These are phyloP conservation scores for Spheniscus mendiculus DNA, from an alignment of 2,113 vertebrate genomes.

Conservation along the genomic window DNA sequence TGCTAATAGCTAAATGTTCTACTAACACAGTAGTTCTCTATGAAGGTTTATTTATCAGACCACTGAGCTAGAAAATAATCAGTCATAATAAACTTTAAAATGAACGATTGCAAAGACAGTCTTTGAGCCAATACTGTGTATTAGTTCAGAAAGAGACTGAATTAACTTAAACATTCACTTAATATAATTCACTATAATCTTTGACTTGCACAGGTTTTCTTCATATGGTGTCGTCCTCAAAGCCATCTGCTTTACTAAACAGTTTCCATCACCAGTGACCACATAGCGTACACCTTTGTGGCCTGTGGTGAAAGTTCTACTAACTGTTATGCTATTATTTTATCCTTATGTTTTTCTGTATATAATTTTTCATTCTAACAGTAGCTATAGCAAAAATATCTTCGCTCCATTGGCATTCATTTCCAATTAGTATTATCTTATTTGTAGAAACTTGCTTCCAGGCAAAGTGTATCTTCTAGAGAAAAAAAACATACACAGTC, in stretches of 20 bases:
- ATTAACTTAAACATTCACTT: not conserved
- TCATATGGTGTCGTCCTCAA: not conserved
- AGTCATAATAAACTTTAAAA: not conserved
- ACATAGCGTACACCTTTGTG: not conserved
- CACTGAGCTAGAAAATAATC: slow-evolving; percentile 30
- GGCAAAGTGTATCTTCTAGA: not conserved
- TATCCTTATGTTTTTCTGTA: not conserved
- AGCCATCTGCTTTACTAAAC: not conserved
- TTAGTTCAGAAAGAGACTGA: not conserved
- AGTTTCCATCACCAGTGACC: not conserved
- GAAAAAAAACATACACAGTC: not conserved
- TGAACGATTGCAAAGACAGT: not conserved
- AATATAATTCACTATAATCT: not conserved
- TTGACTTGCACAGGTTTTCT: not conserved
- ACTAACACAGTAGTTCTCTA: not conserved
- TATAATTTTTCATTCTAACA: not conserved
- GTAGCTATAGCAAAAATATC: not conserved
- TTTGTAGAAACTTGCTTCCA: not conserved
- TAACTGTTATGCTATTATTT: not conserved
- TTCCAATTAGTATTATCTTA: not conserved
- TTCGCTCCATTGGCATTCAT: not conserved
- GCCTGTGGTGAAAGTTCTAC: not conserved
- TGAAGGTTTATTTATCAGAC: slow-evolving; percentile 20
- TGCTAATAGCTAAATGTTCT: not conserved
- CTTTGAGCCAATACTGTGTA: not conserved